phyloP scores from a whole-genome alignment of 2,888 invertebrate genomes.

The Platynereis dumerilii region DNA sequence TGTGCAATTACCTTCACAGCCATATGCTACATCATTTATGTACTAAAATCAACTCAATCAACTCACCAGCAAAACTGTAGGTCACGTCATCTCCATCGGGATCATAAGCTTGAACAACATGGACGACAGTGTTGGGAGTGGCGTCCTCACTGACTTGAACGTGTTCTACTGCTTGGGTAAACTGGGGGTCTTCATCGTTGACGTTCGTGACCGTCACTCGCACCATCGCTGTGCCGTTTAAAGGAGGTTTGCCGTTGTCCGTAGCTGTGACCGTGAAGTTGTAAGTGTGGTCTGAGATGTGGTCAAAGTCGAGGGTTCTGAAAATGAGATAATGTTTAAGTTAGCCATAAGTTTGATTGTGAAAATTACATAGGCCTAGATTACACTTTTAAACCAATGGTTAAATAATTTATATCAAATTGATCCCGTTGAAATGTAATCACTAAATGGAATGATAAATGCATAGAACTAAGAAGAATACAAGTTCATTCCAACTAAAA shows the following conservation, averaged over 20 bases:
- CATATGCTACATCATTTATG: too few relatives aligned
- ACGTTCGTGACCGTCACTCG: slow-evolving; percentile 97
- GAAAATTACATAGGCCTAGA: too few relatives aligned
- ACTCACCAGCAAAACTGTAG: slow-evolving; percentile 77
- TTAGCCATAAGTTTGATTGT: too few relatives aligned
- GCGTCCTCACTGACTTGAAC: slow-evolving; percentile 41
- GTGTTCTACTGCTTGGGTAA: slow-evolving; percentile 41
- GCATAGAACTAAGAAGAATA: too few relatives aligned
- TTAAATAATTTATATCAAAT: too few relatives aligned
- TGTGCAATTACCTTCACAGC: too few relatives aligned
- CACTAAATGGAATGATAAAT: too few relatives aligned
- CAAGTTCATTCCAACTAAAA: too few relatives aligned
- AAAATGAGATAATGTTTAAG: slow-evolving; percentile 10
- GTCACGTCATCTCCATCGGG: slow-evolving; percentile 96
- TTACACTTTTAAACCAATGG: too few relatives aligned
- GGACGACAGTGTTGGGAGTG: slow-evolving; percentile 78
- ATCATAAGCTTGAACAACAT: slow-evolving; percentile 95
- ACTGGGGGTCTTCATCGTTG: slow-evolving; percentile 89
- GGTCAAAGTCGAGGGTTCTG: slow-evolving; percentile 59
- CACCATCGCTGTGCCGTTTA: slow-evolving; percentile 91
- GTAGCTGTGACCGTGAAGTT: slow-evolving; percentile 90
- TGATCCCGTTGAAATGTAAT: too few relatives aligned
- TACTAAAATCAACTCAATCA: too few relatives aligned
- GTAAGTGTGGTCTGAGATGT: slow-evolving; percentile 67
- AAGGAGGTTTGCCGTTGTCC: slow-evolving; percentile 92